Percentiles rank a stretch among this genome's conserved stretches.
These are phyloP conservation scores for Trisateles emortualis DNA, from an alignment of 2,888 invertebrate genomes.

Conservation along the genomic window DNA sequence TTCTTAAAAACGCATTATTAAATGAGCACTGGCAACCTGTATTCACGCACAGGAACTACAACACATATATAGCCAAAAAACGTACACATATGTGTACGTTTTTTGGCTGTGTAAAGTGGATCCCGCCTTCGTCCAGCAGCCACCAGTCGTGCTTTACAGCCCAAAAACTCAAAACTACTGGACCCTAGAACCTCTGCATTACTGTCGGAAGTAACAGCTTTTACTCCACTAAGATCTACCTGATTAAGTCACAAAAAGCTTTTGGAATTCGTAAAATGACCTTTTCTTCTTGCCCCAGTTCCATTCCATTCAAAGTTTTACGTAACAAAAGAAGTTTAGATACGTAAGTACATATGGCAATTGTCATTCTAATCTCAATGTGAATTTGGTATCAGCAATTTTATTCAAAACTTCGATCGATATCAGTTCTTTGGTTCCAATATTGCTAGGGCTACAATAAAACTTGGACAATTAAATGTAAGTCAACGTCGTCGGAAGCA, in stretches of 20 bases:
- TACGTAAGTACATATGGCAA: slow-evolving; percentile 29
- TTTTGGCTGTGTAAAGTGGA: too few species aligned
- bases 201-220: too few species aligned
- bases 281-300: slow-evolving; percentile 24
- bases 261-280: slow-evolving; percentile 27
- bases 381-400: slow-evolving; percentile 57
- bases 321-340: slow-evolving; percentile 32
- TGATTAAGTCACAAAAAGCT: slow-evolving; percentile 28
- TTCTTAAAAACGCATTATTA: too few species aligned
- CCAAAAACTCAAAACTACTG: too few species aligned
- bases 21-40: too few species aligned
- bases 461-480: slow-evolving; percentile 85
- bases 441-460: slow-evolving; percentile 79
- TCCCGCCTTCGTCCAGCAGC: too few species aligned
- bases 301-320: slow-evolving; percentile 39
- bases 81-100: too few species aligned
- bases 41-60: too few species aligned
- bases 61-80: too few species aligned
- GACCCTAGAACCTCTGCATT: too few species aligned
- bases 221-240: too few species aligned
- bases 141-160: too few species aligned
- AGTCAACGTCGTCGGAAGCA: slow-evolving; percentile 74
- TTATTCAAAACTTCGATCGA: slow-evolving; percentile 61
- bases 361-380: slow-evolving; percentile 38
- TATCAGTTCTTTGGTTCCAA: slow-evolving; percentile 69